These are phyloP conservation scores for Acrossocheilus wenchowensis DNA, from an alignment of 2,797 vertebrate genomes.

Conservation along the genomic window DNA sequence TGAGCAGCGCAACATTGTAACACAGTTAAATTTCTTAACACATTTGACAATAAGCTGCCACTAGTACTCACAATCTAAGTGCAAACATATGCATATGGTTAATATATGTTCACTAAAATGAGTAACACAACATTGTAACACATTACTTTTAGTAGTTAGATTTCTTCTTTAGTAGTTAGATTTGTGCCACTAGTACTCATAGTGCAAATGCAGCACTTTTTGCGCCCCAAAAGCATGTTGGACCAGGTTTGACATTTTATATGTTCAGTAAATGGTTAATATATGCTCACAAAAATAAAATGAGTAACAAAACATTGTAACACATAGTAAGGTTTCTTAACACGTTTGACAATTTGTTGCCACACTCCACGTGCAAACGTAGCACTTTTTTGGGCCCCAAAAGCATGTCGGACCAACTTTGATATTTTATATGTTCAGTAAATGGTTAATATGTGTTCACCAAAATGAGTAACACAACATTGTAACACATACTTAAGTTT, in stretches of 20 bases:
- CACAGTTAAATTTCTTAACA: neutral
- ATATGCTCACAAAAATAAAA: neutral
- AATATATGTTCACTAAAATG: too few species aligned
- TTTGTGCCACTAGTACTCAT: too few species aligned
- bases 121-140: too few species aligned
- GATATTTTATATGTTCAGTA: neutral
- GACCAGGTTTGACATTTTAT: neutral
- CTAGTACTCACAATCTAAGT: neutral
- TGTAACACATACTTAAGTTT: neutral
- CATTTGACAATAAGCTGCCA: neutral
- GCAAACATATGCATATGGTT: too few species aligned
- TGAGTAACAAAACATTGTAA: too few species aligned
- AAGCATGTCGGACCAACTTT: neutral
- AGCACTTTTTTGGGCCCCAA: too few species aligned
- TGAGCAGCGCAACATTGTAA: neutral
- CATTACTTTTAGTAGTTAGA: too few species aligned
- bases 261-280: neutral
- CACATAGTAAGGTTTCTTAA: neutral
- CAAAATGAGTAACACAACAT: too few species aligned
- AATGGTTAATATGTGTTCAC: neutral
- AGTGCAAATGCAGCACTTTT: neutral
- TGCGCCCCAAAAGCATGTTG: neutral
- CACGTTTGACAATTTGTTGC: neutral
- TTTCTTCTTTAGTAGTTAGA: too few species aligned
- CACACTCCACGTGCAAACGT: neutral